Evolutionary conservation across 2,113 vertebrate genomes (phyloP).

Genomic region (Dipodomys ordii): DNA sequence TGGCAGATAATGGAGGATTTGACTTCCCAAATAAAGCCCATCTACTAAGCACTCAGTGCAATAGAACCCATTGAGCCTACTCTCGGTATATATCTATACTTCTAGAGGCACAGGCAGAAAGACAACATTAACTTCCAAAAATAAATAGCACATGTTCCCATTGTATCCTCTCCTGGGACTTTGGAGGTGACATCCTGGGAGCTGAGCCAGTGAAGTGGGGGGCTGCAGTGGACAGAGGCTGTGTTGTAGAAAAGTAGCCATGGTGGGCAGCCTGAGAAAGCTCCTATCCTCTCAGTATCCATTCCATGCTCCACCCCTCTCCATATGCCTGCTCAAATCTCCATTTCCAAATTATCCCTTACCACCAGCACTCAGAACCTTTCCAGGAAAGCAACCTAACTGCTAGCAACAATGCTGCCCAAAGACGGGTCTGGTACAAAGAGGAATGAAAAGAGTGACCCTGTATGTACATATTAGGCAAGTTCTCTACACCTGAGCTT

Average conservation of each 20-base stretch:
- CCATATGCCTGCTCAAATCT: background rate
- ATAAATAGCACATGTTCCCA: background rate
- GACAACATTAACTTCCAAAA: background rate
- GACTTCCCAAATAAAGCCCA: background rate
- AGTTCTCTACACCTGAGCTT: background rate
- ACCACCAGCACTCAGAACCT: background rate
- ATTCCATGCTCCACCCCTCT: background rate
- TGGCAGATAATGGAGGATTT: background rate
- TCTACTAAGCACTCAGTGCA: background rate
- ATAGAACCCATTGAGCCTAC: background rate
- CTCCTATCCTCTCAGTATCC: background rate
- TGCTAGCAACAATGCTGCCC: background rate
- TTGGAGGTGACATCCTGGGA: background rate
- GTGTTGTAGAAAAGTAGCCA: background rate
- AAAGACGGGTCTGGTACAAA: background rate
- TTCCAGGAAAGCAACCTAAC: constrained; percentile 2
- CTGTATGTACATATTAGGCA: background rate
- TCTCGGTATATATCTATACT: no score
- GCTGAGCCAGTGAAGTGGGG: background rate
- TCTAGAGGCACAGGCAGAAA: background rate
- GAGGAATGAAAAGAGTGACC: background rate
- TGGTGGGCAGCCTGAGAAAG: background rate
- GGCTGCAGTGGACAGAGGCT: background rate
- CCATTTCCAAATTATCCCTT: background rate
- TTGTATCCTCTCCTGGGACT: background rate